Evolutionary conservation across 2,113 vertebrate species (phyloP), one percentile per base, ranked within the genome.

Genomic region (Callocephalon fimbriatum): DNA sequence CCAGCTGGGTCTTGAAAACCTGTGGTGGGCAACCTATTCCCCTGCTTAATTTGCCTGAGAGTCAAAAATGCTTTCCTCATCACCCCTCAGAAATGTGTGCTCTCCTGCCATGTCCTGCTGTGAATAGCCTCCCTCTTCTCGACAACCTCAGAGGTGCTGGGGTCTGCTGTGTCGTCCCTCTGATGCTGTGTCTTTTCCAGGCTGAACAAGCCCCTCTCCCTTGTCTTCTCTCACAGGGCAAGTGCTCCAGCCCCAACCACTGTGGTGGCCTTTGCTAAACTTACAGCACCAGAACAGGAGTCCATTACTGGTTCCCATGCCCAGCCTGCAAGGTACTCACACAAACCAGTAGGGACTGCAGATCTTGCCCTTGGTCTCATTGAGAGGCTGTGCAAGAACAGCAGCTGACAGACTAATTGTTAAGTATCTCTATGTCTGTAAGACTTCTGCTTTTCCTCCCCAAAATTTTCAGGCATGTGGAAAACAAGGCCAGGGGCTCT

Each of bases 201-300:
- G 13, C 31, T 38, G 50, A 70, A 45, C 12, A 74, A 70, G 3
- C 11, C 42, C 12, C 0, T 0, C 16, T 65, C 9, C 17, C 12
- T 78, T 45, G 20, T 26, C 10, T 6, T n/a, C 32, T 50, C 54
- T 56, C 11, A 25, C 15, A 42, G 35, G 25, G n/a, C 31, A 72
- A 42, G n/a, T 29, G 5, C 29, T 85, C 32, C 54, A 70, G 29
- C 14, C 38, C 12, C 35, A 77, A 4, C 3, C 19, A 61, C 37
- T 0, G 3, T 2, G 12, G 35, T 3, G 13, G 18, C 6, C 44
- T 68, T 85, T 54, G 35, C 44, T 78, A 48, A 91, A 65, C 32
- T 77, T 35, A 8, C 22, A 62, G 21, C 23, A 38, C 17, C 9
- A 45, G 44, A 61, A 8, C 1, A 0, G 31, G n/a, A 38, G 4